Percentiles rank a stretch among this genome's conserved stretches.
phyloP scores from a whole-genome alignment of 2,888 invertebrate genomes.

The Tipula unca region DNA sequence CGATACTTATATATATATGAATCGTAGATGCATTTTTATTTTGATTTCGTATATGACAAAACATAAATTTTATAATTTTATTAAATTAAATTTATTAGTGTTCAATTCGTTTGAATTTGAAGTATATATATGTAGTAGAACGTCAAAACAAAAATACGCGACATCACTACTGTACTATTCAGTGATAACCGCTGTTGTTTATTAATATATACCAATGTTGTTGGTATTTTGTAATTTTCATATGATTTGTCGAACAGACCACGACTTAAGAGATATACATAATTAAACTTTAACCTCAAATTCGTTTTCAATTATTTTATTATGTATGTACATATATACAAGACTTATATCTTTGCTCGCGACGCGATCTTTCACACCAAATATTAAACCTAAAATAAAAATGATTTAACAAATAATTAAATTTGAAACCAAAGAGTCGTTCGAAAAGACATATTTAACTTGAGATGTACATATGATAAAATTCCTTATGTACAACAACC shows the following conservation, averaged over 20 bases:
- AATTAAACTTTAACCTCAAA: not conserved
- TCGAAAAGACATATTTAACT: not conserved
- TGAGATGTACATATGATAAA: not conserved
- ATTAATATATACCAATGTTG: not conserved
- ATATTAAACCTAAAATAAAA: not conserved
- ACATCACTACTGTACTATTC: not conserved
- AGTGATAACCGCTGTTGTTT: not conserved
- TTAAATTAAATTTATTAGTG: not conserved
- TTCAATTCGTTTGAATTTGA: not conserved
- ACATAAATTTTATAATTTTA: constrained; percentile 8
- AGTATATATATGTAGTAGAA: not conserved
- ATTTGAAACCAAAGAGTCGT: not conserved
- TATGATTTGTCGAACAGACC: not conserved
- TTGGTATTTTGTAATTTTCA: not conserved
- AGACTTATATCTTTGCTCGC: not conserved
- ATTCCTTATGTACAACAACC: not conserved
- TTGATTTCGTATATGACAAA: not conserved
- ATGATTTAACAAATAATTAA: not conserved
- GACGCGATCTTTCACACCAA: not conserved
- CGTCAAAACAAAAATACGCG: not conserved
- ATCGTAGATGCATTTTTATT: not conserved
- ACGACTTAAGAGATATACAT: not conserved
- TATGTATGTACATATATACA: too few species aligned
- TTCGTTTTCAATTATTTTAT: not conserved
- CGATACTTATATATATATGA: not conserved